These are phyloP conservation scores for Proales similis DNA, from an alignment of 1,140 invertebrate species.

Conservation along the genomic window DNA sequence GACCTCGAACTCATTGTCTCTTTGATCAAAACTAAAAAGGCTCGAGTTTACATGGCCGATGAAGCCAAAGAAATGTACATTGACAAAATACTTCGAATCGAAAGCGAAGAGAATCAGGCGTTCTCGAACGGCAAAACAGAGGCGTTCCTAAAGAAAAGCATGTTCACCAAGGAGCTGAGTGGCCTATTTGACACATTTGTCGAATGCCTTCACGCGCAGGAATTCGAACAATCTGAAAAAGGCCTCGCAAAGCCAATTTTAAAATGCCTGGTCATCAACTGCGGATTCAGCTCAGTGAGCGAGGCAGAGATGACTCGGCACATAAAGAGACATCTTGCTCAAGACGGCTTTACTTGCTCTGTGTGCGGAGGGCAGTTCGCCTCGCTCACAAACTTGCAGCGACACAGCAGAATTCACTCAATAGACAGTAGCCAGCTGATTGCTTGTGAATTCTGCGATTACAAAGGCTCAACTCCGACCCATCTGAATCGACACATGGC, in stretches of 20 bases:
- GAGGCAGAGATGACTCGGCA: slow-evolving; percentile 35
- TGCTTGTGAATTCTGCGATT: slow-evolving; percentile 28
- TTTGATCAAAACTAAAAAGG: slow-evolving; percentile 12
- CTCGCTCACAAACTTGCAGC: slow-evolving; percentile 22
- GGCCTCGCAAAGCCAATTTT: slow-evolving; percentile 17
- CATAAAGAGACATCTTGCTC: slow-evolving; percentile 29
- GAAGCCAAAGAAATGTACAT: slow-evolving; percentile 30
- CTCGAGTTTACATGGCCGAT: slow-evolving; percentile 24
- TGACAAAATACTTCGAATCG: slow-evolving; percentile 27
- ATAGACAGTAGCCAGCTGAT: slow-evolving; percentile 11
- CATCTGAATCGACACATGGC: slow-evolving; percentile 38
- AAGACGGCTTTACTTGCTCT: slow-evolving; percentile 28
- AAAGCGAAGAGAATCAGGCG: not conserved
- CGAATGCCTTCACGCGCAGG: slow-evolving; percentile 19
- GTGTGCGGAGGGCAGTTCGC: slow-evolving; percentile 17
- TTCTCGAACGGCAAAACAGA: slow-evolving; percentile 28
- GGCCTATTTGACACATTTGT: slow-evolving; percentile 33
- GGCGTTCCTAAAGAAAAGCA: slow-evolving; percentile 37
- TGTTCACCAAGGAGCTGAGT: slow-evolving; percentile 28
- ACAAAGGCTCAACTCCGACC: slow-evolving; percentile 25
- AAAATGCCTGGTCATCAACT: slow-evolving; percentile 34
- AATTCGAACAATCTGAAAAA: not conserved
- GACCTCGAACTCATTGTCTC: slow-evolving; percentile 31
- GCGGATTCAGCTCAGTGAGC: slow-evolving; percentile 22
- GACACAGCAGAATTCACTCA: slow-evolving; percentile 26